phyloP scores from a whole-genome alignment of 2,888 invertebrate genomes.

The Amorpha juglandis region DNA sequence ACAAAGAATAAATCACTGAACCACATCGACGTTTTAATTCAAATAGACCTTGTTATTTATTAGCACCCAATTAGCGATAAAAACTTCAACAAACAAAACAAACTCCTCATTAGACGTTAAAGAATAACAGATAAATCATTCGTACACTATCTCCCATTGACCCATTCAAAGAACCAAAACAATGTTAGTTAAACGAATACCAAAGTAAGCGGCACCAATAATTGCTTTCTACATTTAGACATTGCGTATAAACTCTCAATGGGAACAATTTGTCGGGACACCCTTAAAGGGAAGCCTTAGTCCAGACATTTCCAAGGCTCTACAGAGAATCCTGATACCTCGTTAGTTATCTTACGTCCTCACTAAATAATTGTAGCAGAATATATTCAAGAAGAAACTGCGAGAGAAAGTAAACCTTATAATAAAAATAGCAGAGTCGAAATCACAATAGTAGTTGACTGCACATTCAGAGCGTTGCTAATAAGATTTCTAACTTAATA shows the following conservation, averaged over 20 bases:
- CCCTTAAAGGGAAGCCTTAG: slow-evolving; percentile 64
- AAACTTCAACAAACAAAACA: slow-evolving; percentile 3
- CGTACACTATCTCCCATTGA: slow-evolving; percentile 22
- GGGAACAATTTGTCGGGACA: slow-evolving; percentile 78
- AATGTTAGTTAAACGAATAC: slow-evolving; percentile 82
- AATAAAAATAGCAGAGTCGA: slow-evolving; percentile 37
- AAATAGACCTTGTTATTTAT: slow-evolving; percentile 20
- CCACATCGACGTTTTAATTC: slow-evolving; percentile 10
- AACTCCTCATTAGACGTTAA: slow-evolving; percentile 21
- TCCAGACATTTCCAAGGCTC: slow-evolving; percentile 74
- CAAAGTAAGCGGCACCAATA: slow-evolving; percentile 69
- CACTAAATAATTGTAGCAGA: slow-evolving; percentile 79
- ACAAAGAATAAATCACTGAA: slow-evolving; percentile 10
- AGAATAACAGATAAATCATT: slow-evolving; percentile 22
- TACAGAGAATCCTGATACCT: slow-evolving; percentile 73
- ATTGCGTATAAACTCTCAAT: slow-evolving; percentile 57
- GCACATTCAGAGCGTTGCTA: slow-evolving; percentile 36
- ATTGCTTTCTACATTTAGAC: slow-evolving; percentile 67
- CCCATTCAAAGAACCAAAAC: slow-evolving; percentile 45
- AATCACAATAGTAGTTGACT: slow-evolving; percentile 26
- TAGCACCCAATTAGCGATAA: slow-evolving; percentile 23
- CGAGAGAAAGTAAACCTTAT: slow-evolving; percentile 40
- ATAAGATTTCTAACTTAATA: slow-evolving; percentile 59
- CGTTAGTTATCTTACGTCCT: slow-evolving; percentile 75
- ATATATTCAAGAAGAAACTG: slow-evolving; percentile 39